Percentiles rank a stretch among this genome's conserved stretches.
Conservation (phyloP, 2,797 vertebrate species). For the Xenentodon cancila region DNA sequence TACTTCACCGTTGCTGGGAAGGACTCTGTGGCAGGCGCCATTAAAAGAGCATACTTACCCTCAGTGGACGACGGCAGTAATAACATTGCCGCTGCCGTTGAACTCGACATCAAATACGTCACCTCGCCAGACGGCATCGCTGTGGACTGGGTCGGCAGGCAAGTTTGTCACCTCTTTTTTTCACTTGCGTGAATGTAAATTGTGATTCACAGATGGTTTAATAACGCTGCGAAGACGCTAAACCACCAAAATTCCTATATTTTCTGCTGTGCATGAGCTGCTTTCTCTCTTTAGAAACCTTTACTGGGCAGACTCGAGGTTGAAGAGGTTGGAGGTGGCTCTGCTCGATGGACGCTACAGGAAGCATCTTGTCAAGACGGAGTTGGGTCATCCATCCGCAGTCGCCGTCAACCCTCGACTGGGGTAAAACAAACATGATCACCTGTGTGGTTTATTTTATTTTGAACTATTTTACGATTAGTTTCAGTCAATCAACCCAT, state of each 20-base stretch:
- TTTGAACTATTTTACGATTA: no score
- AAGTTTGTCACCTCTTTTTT: conserved; percentile 15
- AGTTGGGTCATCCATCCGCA: conserved; percentile 88
- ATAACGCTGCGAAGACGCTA: no score
- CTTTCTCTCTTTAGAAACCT: conserved; percentile 82
- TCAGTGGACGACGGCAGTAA: conserved; percentile 88
- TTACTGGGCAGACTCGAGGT: conserved; percentile 91
- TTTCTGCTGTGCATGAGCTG: no score
- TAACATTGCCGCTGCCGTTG: conserved; percentile 85
- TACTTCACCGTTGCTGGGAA: conserved; percentile 89
- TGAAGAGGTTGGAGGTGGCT: conserved; percentile 89
- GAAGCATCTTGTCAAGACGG: conserved; percentile 88
- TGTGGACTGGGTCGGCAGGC: conserved; percentile 96
- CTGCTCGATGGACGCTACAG: conserved; percentile 92
- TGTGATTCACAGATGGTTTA: no score
- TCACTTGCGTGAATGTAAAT: neutral
- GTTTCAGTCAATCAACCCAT: no score
- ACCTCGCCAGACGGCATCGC: conserved; percentile 89
- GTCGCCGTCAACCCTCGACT: conserved; percentile 89
- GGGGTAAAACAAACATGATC: conserved; percentile 77
- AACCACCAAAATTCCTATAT: no score
- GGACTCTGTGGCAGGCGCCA: conserved; percentile 84
- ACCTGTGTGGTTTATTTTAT: neutral
- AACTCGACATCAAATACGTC: conserved; percentile 88
- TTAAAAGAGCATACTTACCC: conserved; percentile 91